Conservation (phyloP, 2,797 vertebrate genomes). For the Loriculus beryllinus region DNA sequence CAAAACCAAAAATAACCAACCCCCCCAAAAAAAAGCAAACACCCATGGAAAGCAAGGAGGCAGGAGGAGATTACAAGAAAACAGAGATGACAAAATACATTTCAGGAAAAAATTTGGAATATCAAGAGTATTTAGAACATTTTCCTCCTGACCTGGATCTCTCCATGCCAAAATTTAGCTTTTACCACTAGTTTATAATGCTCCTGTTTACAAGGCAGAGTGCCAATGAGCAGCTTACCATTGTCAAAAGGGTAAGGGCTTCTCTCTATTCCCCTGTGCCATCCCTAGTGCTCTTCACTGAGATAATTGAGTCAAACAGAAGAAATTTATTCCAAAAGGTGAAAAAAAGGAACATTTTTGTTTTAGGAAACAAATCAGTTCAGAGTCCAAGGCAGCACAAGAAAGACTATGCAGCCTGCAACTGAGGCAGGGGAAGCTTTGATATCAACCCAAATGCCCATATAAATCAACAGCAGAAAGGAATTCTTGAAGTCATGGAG, state of each 20-base stretch:
- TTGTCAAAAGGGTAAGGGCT: not conserved
- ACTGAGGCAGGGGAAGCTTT: not conserved
- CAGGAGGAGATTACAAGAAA: not conserved
- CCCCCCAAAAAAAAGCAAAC: not conserved
- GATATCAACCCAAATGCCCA: not conserved
- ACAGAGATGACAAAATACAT: not conserved
- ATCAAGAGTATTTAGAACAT: not conserved
- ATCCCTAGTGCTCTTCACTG: not conserved
- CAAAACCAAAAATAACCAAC: not conserved
- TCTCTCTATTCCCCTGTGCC: not conserved
- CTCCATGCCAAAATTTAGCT: not conserved
- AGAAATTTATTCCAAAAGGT: not conserved
- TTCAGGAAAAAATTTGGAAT: not conserved
- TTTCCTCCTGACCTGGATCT: not conserved
- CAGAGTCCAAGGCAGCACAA: not conserved
- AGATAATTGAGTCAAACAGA: conserved; percentile 17
- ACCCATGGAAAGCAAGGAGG: not conserved
- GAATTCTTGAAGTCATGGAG: not conserved
- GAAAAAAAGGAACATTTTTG: not conserved
- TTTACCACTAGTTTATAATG: not conserved
- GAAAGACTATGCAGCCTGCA: not conserved
- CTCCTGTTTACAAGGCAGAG: not conserved
- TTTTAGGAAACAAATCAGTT: conserved; percentile 1
- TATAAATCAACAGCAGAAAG: not conserved
- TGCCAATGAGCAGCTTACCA: not conserved